phyloP scores from a whole-genome alignment of 1,140 invertebrate genomes.

The Hycleus phaleratus region DNA sequence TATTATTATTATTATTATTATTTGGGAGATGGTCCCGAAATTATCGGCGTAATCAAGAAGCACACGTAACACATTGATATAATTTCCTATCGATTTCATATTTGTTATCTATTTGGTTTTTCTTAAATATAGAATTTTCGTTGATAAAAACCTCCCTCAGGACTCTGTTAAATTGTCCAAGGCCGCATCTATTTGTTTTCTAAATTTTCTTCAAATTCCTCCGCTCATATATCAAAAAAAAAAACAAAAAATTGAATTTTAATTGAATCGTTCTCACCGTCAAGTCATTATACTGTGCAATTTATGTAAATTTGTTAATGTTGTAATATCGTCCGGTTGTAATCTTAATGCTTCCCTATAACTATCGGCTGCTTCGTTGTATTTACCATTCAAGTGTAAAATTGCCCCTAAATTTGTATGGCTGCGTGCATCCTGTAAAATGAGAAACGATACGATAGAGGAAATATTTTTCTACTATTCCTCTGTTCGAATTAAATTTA shows the following conservation, averaged over 20 bases:
- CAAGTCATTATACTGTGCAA: slow-evolving; percentile 53
- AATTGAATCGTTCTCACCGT: slow-evolving; percentile 25
- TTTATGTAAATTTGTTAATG: slow-evolving; percentile 80
- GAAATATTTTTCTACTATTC: no score
- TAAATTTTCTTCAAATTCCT: not conserved
- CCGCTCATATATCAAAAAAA: not conserved
- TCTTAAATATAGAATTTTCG: slow-evolving; percentile 1
- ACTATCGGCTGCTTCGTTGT: slow-evolving; percentile 71
- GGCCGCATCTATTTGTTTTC: not conserved
- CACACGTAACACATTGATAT: slow-evolving; percentile 20
- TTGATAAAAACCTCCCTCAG: slow-evolving; percentile 16
- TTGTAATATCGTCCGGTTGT: slow-evolving; percentile 78
- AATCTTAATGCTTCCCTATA: slow-evolving; percentile 76
- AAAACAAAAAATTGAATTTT: not conserved
- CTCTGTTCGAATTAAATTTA: no score
- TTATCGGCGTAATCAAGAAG: slow-evolving; percentile 15
- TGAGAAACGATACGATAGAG: not conserved
- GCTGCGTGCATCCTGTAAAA: slow-evolving; percentile 69
- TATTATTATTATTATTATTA: not conserved
- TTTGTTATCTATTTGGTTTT: not conserved
- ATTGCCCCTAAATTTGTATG: slow-evolving; percentile 93
- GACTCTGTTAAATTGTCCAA: no score
- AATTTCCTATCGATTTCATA: not conserved
- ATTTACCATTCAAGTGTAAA: slow-evolving; percentile 84
- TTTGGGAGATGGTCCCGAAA: slow-evolving; percentile 23